Evolutionary conservation across 1,140 invertebrate species (phyloP), one percentile per base, ranked within the genome.

Genomic region (Heliconius nattereri): DNA sequence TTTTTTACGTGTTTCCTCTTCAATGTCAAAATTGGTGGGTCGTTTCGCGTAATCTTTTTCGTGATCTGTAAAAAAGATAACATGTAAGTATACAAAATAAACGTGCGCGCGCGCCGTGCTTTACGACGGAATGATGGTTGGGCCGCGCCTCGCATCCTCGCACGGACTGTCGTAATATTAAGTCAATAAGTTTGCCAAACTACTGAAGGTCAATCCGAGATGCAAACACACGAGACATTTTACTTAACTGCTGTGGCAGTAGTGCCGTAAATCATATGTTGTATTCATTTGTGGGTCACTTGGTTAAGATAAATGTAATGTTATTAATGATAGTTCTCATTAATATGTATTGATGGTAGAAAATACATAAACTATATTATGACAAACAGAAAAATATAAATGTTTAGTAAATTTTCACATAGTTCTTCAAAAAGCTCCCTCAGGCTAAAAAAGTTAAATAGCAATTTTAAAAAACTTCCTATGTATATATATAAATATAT

Each of bases 1-100:
- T 83, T 97, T 97, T 94, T 98, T 97, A 74, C 97, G 95, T 1
- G 98, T 98, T 89, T 98, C 97, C 88, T 98, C 97, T 91, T 99
- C 98, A 85, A 97, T 96, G 86, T 98, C 97, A 84, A 98, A 97
- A 89, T 98, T 97, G 52, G 98, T 90, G 0, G 97, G 97, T 54
- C 96, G 96, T 84, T 97, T 96, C 20, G 97, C 97, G 78, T 98
- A 98, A 90, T 98, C 97, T 88, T 97, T 98, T 57, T 96, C 94
- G 78, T 95, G 91, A 76, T 94, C 92, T 94, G 92, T 70, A 91
- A 92, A 45, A 80, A 66, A 89, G 79, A 87, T 54, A 81, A 35
- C 54, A 72, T 32, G 83, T 85, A 87, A 89, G 75, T 86, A 78
- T 75, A 49, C 78, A 79, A 60, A 73, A 83, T 35, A 75, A 76